Evolutionary conservation across 1,140 invertebrate species (phyloP), one percentile per base, ranked within the genome.

Genomic region (Drosophila virilis): DNA sequence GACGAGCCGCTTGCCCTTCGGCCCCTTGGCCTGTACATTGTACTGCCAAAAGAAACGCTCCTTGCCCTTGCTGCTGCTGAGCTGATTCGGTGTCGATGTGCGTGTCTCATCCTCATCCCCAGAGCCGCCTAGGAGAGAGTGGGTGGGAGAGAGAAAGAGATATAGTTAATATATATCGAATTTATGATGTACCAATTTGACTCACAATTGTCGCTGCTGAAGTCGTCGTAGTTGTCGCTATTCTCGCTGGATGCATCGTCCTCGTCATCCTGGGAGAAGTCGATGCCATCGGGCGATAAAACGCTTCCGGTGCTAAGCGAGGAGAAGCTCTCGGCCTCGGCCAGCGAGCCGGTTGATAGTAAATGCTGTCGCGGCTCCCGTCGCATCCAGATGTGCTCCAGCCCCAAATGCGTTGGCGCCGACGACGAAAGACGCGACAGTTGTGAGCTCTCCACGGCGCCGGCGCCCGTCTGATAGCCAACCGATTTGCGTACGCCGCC

Each of bases 1-100:
- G 22, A 97, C 95, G 38, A 98, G 93, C 78, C 97, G 93, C 85
- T 97, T 97, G 48, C 98, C 97, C 93, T 99, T 99, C 4, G 98
- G 98, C 1, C 98, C 98, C 94, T 99, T 99, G 1, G 98, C 97
- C 93, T 99, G 98, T 6, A 99, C 97, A 93, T 99, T 99, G 91
- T 99, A 99, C 92, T 99, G 98, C 98, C 98, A 99, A 92, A 99
- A 99, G 92, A 95, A 99, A 64, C 96, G 94, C 86, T 98, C 97
- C 79, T 96, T 97, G 91, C 97, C 97, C 46, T 92, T 93, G 45
- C 86, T 58, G 90, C 91, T 59, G 80, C 80, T 59, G 93, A 92
- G 28, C 91, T 90, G 82, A 93, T 91, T 86, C 91, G 93, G 78
- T 86, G 92, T 90, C 92, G 93, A 86, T 35, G 90, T 90, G 51